Evolutionary conservation across 2,113 vertebrate species (phyloP).

Genomic region (Sciurus niger): DNA sequence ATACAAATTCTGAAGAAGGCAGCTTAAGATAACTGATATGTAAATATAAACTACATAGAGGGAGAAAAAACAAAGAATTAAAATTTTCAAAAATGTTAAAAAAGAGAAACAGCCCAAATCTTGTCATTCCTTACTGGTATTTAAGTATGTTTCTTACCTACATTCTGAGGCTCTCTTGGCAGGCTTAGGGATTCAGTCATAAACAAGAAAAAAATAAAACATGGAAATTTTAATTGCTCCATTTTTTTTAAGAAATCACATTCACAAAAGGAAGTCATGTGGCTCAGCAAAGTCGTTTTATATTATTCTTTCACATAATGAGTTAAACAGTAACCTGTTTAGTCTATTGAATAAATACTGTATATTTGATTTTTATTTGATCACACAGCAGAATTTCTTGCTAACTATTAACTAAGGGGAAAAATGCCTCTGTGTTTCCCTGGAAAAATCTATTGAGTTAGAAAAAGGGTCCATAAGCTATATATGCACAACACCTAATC

Average conservation of each 20-base stretch:
- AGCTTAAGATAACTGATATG: neutral
- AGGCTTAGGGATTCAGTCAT: constrained; percentile 68
- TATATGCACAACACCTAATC: neutral
- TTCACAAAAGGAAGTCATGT: constrained; percentile 52
- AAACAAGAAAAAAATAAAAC: constrained; percentile 74
- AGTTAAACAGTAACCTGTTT: constrained; percentile 77
- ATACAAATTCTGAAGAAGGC: neutral
- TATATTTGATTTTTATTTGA: constrained; percentile 46
- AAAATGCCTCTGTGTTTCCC: constrained; percentile 41
- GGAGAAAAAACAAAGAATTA: neutral
- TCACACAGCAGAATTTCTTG: constrained; percentile 50
- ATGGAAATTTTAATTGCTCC: constrained; percentile 57
- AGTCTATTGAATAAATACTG: constrained; percentile 58
- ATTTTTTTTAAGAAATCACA: constrained; percentile 26
- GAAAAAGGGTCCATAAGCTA: neutral
- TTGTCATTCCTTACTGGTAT: constrained; percentile 41
- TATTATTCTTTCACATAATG: constrained; percentile 45
- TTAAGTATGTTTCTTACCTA: constrained; percentile 78
- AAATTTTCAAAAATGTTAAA: neutral
- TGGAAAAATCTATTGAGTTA: constrained; percentile 57
- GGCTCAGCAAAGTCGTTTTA: constrained; percentile 57
- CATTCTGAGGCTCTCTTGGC: constrained; percentile 52
- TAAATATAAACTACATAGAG: neutral
- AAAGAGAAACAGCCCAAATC: constrained; percentile 24
- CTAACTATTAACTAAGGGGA: constrained; percentile 73